Base-by-base conservation (phyloP, 1,140 invertebrate genomes). In the Diprion similis region DNA sequence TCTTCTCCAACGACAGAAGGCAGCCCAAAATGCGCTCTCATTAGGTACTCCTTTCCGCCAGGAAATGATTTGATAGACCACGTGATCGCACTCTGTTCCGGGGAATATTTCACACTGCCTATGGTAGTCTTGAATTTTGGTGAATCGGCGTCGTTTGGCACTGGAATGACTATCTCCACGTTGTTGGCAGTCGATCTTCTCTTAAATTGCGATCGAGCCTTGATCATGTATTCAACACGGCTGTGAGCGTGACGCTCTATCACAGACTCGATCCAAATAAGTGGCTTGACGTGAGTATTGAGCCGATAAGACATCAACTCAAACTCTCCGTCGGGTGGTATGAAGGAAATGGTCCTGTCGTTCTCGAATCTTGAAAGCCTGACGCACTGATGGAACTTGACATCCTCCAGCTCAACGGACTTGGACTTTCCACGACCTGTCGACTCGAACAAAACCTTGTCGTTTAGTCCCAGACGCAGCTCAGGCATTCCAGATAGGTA, bases 51-150 rank as follows among this genome's bases (percentile, higher is more conserved):
- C 83, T 99, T 99, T 45, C 98, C 99, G 48, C 99, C 98, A 74
- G 98, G 99, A 86, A 99, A 99, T 46, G 98, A 99, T 87, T 99
- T 99, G 71, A 99, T 98, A n/a, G 95, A 98, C 99, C 99, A 99
- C 24, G 98, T 97, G 48, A 99, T 97, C 46, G 97, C 96, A 90
- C 96, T 99, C 82, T 97, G 94, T 85, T 99, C 98, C 0, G 98
- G 98, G 2, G 97, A 96, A 87, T 99, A 99, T 83, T 98, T 99
- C 37, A 98, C 98, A 87, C 94, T 98, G 15, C 99, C 99, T 79
- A 99, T 97, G 1, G 97, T 98, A 0, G 98, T 99, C 88, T 99
- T 99, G 83, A 99, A 99, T 89, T 99, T 99, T 0, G 98, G 98
- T 17, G 97, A 97, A 87, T 99, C 98, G 1, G 97, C 98, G 90